Evolutionary conservation across 2,888 invertebrate genomes (phyloP).

Genomic region (Myathropa florea): DNA sequence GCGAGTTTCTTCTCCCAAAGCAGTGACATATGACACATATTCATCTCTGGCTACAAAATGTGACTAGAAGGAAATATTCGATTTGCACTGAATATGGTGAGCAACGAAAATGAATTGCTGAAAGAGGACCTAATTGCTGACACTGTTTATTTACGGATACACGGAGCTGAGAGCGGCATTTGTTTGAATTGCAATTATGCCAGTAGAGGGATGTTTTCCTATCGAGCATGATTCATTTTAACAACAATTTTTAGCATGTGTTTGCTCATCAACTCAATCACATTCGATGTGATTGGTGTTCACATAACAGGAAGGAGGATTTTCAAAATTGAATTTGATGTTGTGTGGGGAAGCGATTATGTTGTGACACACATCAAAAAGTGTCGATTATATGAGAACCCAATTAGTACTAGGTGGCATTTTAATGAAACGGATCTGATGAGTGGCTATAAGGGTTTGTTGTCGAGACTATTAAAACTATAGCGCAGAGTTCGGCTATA

Average conservation of each 20-base stretch:
- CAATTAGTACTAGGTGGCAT: too few relatives aligned
- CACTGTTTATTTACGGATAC: not conserved
- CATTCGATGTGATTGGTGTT: slow-evolving; percentile 16
- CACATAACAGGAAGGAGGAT: not conserved
- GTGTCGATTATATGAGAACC: too few relatives aligned
- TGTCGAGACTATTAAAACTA: too few relatives aligned
- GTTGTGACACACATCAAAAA: too few relatives aligned
- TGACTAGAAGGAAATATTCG: not conserved
- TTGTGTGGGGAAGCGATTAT: too few relatives aligned
- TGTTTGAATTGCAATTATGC: slow-evolving; percentile 28
- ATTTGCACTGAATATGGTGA: not conserved
- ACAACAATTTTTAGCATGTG: not conserved
- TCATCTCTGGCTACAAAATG: not conserved
- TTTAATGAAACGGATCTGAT: too few relatives aligned
- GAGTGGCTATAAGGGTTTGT: too few relatives aligned
- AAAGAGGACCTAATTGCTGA: slow-evolving; percentile 17
- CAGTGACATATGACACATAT: not conserved
- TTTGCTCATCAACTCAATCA: slow-evolving; percentile 11
- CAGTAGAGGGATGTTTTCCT: not conserved
- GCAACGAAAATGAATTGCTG: slow-evolving; percentile 4
- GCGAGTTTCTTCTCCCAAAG: not conserved
- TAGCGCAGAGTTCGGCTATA: too few relatives aligned
- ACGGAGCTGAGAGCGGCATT: not conserved
- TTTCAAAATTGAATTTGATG: too few relatives aligned
- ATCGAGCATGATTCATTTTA: not conserved